Evolutionary conservation across 2,797 vertebrate species (phyloP).

Genomic region (Chaetophractus vellerosus): DNA sequence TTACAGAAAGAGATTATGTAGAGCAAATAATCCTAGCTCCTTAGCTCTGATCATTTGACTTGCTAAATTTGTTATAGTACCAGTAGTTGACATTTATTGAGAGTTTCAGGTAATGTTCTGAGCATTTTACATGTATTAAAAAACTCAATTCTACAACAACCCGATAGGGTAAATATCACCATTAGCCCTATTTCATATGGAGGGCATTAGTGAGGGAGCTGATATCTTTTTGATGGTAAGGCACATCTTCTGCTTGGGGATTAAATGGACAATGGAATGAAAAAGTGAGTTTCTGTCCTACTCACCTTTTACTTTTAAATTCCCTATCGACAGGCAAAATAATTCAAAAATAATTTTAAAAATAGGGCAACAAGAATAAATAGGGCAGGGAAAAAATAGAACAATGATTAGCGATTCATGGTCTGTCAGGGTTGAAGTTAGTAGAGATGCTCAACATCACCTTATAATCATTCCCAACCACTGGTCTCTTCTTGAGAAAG

Average conservation of each 20-base stretch:
- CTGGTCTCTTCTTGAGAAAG: not conserved
- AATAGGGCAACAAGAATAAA: conserved; percentile 72
- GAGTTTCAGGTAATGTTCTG: not conserved
- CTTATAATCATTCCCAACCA: accelerated
- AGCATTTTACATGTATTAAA: not conserved
- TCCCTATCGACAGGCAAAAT: conserved; percentile 50
- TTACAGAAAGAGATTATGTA: not conserved
- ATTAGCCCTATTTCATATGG: not conserved
- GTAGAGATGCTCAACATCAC: accelerated
- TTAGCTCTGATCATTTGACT: not conserved
- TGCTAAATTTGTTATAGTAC: not conserved
- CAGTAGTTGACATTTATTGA: not conserved
- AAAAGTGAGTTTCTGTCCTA: conserved; percentile 44
- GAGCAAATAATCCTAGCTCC: not conserved
- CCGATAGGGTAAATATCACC: not conserved
- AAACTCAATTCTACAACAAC: not conserved
- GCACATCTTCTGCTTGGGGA: conserved; percentile 8
- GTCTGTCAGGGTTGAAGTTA: not conserved
- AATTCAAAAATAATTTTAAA: conserved; percentile 67
- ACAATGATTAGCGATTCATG: not conserved
- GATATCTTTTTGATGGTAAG: not conserved
- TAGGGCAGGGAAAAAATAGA: conserved; percentile 50
- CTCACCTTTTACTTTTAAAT: conserved; percentile 65
- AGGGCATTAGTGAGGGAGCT: conserved; percentile 38
- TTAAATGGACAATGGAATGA: conserved; percentile 20